These are phyloP conservation scores for Allobates femoralis DNA, from an alignment of 2,797 vertebrate genomes.

Conservation along the genomic window DNA sequence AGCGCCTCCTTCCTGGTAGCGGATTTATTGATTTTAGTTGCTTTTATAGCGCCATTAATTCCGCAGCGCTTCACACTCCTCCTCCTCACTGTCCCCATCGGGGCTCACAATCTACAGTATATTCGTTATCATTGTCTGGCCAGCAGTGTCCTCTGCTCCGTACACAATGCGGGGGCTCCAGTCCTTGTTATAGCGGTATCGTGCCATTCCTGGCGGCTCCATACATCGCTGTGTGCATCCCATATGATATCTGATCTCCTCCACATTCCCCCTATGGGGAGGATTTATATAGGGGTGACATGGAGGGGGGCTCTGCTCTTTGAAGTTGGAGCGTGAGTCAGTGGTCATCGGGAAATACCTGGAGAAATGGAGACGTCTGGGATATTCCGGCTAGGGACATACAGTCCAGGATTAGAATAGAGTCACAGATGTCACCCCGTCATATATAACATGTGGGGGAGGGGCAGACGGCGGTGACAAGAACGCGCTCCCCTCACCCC, in stretches of 20 bases:
- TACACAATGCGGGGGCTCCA: background rate
- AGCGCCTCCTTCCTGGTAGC: too few species aligned
- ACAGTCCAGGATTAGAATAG: background rate
- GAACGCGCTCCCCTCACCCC: background rate
- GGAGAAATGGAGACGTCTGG: background rate
- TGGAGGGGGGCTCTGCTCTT: background rate
- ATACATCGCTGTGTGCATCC: background rate
- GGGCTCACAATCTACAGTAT: too few species aligned
- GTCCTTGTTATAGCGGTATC: background rate
- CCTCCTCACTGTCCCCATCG: too few species aligned
- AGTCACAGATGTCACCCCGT: background rate
- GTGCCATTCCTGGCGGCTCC: background rate
- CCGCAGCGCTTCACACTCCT: too few species aligned
- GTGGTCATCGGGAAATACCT: background rate
- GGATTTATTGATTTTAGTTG: too few species aligned
- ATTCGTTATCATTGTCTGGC: too few species aligned
- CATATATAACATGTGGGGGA: background rate
- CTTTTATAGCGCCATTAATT: too few species aligned
- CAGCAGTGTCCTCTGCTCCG: background rate
- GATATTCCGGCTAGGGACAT: conserved; percentile 1
- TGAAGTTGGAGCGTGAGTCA: conserved; percentile 3
- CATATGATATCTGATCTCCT: conserved; percentile 1
- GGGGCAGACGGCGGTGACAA: background rate
- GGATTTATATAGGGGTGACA: conserved; percentile 19
- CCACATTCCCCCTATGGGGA: background rate